Evolutionary conservation across 2,888 invertebrate species (phyloP), one percentile per base, ranked within the genome.

Genomic region (Theristus sp.): DNA sequence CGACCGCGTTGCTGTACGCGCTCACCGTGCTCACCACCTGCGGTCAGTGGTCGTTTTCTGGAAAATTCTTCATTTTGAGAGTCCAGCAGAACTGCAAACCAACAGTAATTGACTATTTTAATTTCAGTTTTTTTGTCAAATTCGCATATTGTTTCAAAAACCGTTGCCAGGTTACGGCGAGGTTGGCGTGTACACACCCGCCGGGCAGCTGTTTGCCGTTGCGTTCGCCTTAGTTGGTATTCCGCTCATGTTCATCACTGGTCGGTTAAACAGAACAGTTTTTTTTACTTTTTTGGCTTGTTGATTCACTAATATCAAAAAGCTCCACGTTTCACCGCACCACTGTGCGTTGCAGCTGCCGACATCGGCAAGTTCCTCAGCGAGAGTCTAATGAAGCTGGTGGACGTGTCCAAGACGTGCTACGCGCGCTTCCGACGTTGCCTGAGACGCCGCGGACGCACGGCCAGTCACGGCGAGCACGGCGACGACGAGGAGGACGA

Each of bases 361-460:
- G 72, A 73, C 63, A 73, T 73, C 58, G 73, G 73, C 57, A 73
- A 73, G 64, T 73, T 73, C 66, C 63, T 73, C 30, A 71, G 71
- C n/a, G 73, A 73, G 62, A 72, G 70, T 17, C 63, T 73, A 58
- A 65, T 71, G 55, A 70, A 68, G 6, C 20, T 29, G 3, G 22
- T 47, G 29, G 22, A n/a, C n/a, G 6, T 22, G 38, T 27, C 25
- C 3, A 29, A 57, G 38, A 29, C 22, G 31, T 31, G n/a, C 46
- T 57, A 13, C 6, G 29, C 27, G 17, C 24, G 13, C 20, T 24
- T 56, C 17, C 28, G 25, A 10, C 25, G 56, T 26, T 30, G 30
- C 27, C 17, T 20, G 29, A 17, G 56, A n/a, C n/a, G n/a, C 56
- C 28, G 30, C 17, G 17, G 24, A 13, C 28, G 30, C n/a, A 10